Base-by-base conservation (phyloP, 1,140 invertebrate species). In the Pseudomyrmex cubaensis region DNA sequence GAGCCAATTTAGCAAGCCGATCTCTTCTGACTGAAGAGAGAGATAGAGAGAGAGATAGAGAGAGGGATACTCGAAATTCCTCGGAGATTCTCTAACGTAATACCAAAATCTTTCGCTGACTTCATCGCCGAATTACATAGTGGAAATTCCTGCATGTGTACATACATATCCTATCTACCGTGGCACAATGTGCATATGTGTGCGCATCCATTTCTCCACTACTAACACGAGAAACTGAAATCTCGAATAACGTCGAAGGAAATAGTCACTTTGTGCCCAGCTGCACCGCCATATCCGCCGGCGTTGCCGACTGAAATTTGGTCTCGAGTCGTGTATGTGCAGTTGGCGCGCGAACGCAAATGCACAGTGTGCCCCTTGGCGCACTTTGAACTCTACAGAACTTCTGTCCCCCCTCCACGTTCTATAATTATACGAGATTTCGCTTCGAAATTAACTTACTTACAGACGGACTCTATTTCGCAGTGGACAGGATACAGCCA, bases 391-490 rank as follows among this genome's bases (percentile, higher is more conserved):
- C 15, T 57, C 50, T 15, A 57, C 44, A 17, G 17, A 46, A 48
- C 54, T 22, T 8, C 44, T 8, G n/a, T 66, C 20, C 10, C 25
- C 44, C 12, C 17, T n/a, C 12, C 12, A 15, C 9, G 20, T 46
- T 67, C 72, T 87, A 35, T 35, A 83, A 83, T 87, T 83, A 83
- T 86, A 86, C 62, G 63, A 59, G 69, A 63, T 85, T 35, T 66
- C 63, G 22, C 48, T 56, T 85, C 63, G 61, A 8, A 85, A 86
- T 86, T 82, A 86, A n/a, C 61, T 72, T 70, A 70, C 50, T 35
- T 25, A 2, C 35, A 69, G 66, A 59, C 54, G 54, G 20, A 20
- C 20, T 80, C 54, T 50, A 80, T 80, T 57, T 59, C 66, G 66
- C 66, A 46, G 46, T 64, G 44, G 46, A 80, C 44, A 72, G 64